phyloP scores from a whole-genome alignment of 1,140 invertebrate species.

The Microplitis mediator region DNA sequence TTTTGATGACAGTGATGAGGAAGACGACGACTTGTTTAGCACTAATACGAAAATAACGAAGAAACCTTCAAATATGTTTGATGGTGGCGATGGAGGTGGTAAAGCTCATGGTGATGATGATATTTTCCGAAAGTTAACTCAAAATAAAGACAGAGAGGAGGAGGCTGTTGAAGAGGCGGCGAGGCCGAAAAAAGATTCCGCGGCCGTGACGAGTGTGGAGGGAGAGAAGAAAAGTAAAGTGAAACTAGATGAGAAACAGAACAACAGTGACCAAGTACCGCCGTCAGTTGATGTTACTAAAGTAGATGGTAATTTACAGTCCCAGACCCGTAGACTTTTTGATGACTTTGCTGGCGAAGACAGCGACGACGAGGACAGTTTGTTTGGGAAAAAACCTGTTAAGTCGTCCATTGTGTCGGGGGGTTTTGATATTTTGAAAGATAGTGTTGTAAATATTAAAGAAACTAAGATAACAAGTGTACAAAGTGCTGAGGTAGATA shows the following conservation, averaged over 20 bases:
- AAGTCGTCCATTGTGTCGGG: background rate
- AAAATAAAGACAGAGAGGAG: background rate
- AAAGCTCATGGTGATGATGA: slow-evolving; percentile 27
- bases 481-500: slow-evolving; percentile 8
- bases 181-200: slow-evolving; percentile 27
- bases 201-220: background rate
- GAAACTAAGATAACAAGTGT: background rate
- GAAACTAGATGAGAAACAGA: slow-evolving; percentile 14
- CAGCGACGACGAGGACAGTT: slow-evolving; percentile 42
- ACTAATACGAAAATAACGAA: slow-evolving; percentile 3
- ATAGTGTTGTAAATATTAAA: background rate
- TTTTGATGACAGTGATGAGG: slow-evolving; percentile 39
- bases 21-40: slow-evolving; percentile 36
- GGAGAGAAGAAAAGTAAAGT: slow-evolving; percentile 17
- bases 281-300: slow-evolving; percentile 1
- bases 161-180: background rate
- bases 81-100: background rate
- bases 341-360: slow-evolving; percentile 48
- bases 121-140: slow-evolving; percentile 26
- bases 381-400: slow-evolving; percentile 38
- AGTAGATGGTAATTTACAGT: background rate
- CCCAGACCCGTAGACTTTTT: slow-evolving; percentile 33
- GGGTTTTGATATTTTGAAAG: background rate
- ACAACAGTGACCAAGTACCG: slow-evolving; percentile 3
- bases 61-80: slow-evolving; percentile 8